phyloP scores from a whole-genome alignment of 2,797 vertebrate species.

The Gallinago solitaria region DNA sequence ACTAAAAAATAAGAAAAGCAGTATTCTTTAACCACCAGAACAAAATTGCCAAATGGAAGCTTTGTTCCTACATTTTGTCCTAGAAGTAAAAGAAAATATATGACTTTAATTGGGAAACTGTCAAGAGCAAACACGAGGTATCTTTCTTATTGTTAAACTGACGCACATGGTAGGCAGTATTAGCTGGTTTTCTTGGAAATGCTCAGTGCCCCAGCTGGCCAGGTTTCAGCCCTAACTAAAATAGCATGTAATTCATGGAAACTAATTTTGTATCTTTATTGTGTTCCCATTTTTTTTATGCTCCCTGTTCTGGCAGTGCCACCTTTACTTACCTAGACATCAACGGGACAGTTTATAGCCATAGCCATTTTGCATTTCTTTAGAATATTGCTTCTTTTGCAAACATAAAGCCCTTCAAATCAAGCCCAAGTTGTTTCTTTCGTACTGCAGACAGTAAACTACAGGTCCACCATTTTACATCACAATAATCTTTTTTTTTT shows the following conservation, averaged over 20 bases:
- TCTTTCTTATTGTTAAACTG: background rate
- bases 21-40: background rate
- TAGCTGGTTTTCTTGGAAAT: background rate
- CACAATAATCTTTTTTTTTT: background rate
- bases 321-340: background rate
- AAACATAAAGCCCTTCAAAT: background rate
- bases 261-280: background rate
- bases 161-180: background rate
- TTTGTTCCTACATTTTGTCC: background rate
- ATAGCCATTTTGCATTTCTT: background rate
- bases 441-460: background rate
- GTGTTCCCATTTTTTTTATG: background rate
- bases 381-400: background rate
- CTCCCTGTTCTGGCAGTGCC: background rate
- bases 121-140: background rate
- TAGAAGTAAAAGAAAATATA: background rate
- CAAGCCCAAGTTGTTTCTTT: background rate
- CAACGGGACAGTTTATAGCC: background rate
- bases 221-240: background rate
- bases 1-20: background rate
- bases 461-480: background rate
- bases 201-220: background rate
- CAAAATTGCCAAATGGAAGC: background rate
- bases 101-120: background rate
- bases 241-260: background rate